phyloP scores from a whole-genome alignment of 2,113 vertebrate genomes.

The Rhabdornis inornatus region DNA sequence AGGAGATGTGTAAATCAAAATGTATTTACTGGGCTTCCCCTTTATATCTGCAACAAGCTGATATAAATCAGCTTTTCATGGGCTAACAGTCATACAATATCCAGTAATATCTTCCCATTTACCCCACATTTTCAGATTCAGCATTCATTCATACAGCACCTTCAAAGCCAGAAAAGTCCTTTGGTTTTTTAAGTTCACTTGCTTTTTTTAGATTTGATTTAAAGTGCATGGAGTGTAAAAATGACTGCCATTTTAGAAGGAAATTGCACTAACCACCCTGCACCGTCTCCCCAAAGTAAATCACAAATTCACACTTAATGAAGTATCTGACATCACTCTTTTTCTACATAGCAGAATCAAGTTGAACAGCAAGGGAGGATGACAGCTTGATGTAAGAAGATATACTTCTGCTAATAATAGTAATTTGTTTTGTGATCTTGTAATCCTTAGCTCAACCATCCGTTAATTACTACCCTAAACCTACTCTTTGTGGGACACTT shows the following conservation, averaged over 20 bases:
- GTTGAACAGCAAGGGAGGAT: neutral
- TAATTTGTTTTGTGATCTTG: constrained; percentile 44
- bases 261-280: neutral
- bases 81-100: neutral
- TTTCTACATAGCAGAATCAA: neutral
- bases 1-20: neutral
- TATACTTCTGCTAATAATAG: constrained; percentile 31
- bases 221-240: neutral
- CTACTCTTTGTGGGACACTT: neutral
- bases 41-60: neutral
- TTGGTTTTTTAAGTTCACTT: neutral
- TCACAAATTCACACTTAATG: neutral
- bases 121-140: neutral
- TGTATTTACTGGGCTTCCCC: neutral
- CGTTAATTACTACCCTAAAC: constrained; percentile 37
- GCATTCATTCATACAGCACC: neutral
- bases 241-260: neutral
- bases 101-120: neutral
- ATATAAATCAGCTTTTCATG: neutral
- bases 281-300: neutral
- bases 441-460: constrained; percentile 5
- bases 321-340: neutral
- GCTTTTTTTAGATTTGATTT: neutral
- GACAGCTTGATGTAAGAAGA: neutral
- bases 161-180: neutral